A percentile compares a stretch with the other conserved stretches of the same genome.
Evolutionary conservation across 2,113 vertebrate genomes (phyloP).

Genomic region (Indicator indicator): DNA sequence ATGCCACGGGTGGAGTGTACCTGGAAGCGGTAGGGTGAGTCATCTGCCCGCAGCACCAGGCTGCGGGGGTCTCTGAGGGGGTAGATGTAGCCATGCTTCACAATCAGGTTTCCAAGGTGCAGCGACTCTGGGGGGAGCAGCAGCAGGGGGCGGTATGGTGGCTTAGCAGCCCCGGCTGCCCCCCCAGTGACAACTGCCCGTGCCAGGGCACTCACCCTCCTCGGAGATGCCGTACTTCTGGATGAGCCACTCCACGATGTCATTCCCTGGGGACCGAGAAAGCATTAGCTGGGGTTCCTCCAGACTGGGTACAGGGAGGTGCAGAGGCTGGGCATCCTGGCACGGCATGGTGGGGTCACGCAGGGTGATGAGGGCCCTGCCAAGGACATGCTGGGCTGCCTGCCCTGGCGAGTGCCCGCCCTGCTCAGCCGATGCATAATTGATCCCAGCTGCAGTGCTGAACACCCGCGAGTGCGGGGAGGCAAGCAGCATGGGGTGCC

Average conservation of each 20-base stretch:
- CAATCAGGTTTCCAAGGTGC: conserved; percentile 85
- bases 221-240: conserved; percentile 83
- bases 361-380: background rate
- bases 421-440: background rate
- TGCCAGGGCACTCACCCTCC: conserved; percentile 79
- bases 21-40: conserved; percentile 91
- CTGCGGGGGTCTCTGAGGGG: conserved; percentile 83
- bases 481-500: background rate
- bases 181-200: fast-evolving
- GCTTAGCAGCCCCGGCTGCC: fast-evolving
- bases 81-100: conserved; percentile 89
- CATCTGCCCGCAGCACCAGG: conserved; percentile 80
- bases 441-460: conserved; percentile 32
- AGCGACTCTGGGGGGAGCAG: conserved; percentile 77
- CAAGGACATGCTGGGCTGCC: background rate
- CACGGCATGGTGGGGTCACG: background rate
- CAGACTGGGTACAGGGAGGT: fast-evolving
- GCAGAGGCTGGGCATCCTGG: background rate
- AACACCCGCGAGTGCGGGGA: background rate
- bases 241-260: conserved; percentile 86
- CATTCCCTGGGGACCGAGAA: conserved; percentile 75
- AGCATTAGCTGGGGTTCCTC: background rate
- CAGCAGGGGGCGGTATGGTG: background rate
- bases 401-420: background rate
- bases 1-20: conserved; percentile 22